Evolutionary conservation across 2,797 vertebrate genomes (phyloP).

Genomic region (Mycteria americana): DNA sequence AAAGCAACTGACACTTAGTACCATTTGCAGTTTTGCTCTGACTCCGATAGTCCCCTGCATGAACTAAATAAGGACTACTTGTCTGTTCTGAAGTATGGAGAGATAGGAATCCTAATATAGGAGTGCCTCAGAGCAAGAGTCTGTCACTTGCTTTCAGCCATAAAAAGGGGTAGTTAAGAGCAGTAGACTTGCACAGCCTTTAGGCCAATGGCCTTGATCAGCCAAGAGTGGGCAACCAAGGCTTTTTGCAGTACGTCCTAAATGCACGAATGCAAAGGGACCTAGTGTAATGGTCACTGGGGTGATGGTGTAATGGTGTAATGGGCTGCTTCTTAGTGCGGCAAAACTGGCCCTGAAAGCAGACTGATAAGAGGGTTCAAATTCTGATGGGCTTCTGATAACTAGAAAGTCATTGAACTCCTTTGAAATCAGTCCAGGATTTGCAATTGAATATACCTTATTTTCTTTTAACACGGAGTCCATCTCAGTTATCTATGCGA

Average conservation of each 20-base stretch:
- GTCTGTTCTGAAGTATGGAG: neutral
- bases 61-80: slow-evolving; percentile 60
- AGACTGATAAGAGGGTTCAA: neutral
- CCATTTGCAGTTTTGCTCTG: neutral
- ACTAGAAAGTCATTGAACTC: neutral
- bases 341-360: neutral
- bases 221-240: neutral
- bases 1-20: neutral
- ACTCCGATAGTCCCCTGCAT: neutral
- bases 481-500: neutral
- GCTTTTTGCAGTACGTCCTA: neutral
- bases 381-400: neutral
- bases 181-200: neutral
- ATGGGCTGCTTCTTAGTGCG: neutral
- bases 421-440: neutral
- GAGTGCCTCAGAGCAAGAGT: neutral
- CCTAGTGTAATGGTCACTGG: neutral
- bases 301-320: neutral
- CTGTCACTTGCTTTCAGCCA: neutral
- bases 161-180: neutral
- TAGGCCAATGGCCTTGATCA: neutral
- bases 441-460: neutral
- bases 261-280: neutral
- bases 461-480: neutral
- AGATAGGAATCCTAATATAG: slow-evolving; percentile 55